Base-by-base conservation (phyloP, 2,888 invertebrate genomes). In the Melipona bicolor region DNA sequence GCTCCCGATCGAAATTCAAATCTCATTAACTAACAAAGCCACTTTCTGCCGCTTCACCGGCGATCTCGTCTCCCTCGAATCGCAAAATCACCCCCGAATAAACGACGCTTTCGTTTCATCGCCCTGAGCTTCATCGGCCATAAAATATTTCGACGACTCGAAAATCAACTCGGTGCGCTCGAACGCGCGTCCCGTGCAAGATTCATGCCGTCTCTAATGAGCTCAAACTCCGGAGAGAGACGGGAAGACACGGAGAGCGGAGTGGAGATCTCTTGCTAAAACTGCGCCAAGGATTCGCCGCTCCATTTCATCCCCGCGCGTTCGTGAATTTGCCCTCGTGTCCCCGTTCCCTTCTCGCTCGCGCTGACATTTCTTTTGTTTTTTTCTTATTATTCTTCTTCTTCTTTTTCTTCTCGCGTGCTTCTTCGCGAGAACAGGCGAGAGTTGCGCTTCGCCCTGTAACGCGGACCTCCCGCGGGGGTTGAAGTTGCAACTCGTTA, bases 401-500 rank as follows among this genome's bases (percentile, higher is more conserved):
- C 69, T 27, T 27, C 54, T 19, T 11, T 27, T 54, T 32, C 67
- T 64, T 32, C 27, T 27, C 49, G n/a, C 50, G 4, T 27, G n/a
- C 36, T 9, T 36, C 9, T 9, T 9, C 43, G 43, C 43, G 43
- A 32, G 32, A 32, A 32, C 32, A 32, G 32, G 32, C 32, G 32
- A 43, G 43, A 43, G 68, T 36, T 68, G 67, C 68, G 67, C 68
- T 61, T 68, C 62, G 49, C 50, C 36, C 69, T 52, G 59, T 62
- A 21, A 52, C 70, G 19, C n/a, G 71, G 19, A 50, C 61, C 32
- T 54, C 71, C 78, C 61, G n/a, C 54, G 56, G 73, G 56, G 52
- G 56, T 71, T 54, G 62, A 79, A 86, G 54, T 82, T 73, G 70
- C 76, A 74, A 85, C 81, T 85, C 69, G 79, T 85, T 77, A 82